These are phyloP conservation scores for Alligator mississippiensis DNA, from an alignment of 2,113 vertebrate species.

Conservation along the genomic window DNA sequence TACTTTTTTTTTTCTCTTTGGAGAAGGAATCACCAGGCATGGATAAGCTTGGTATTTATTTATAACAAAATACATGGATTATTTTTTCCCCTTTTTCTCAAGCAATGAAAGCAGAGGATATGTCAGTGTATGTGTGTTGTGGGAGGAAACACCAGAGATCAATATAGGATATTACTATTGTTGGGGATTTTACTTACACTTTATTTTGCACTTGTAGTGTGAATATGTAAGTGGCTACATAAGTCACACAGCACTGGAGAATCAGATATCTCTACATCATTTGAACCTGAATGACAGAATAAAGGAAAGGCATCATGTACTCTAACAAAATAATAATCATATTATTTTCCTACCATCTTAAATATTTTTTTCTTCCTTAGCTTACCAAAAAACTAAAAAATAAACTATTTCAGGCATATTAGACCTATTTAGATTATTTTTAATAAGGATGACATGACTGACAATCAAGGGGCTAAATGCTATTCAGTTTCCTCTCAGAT, in stretches of 20 bases:
- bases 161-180: background rate
- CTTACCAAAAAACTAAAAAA: no score
- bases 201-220: background rate
- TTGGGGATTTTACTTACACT: no score
- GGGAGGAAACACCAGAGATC: background rate
- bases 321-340: no score
- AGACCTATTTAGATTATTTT: background rate
- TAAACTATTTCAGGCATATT: no score
- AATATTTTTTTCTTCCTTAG: no score
- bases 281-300: background rate
- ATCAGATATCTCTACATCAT: background rate
- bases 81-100: background rate
- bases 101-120: background rate
- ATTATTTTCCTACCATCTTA: no score
- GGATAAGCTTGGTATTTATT: background rate
- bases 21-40: background rate
- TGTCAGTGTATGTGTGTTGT: background rate
- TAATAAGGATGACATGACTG: background rate
- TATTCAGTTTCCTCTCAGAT: background rate
- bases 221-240: background rate
- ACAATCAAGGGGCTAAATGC: background rate
- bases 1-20: background rate
- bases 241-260: background rate
- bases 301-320: background rate
- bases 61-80: background rate